Base-by-base conservation (phyloP, 2,113 vertebrate genomes). In the Emydura subglobosa region DNA sequence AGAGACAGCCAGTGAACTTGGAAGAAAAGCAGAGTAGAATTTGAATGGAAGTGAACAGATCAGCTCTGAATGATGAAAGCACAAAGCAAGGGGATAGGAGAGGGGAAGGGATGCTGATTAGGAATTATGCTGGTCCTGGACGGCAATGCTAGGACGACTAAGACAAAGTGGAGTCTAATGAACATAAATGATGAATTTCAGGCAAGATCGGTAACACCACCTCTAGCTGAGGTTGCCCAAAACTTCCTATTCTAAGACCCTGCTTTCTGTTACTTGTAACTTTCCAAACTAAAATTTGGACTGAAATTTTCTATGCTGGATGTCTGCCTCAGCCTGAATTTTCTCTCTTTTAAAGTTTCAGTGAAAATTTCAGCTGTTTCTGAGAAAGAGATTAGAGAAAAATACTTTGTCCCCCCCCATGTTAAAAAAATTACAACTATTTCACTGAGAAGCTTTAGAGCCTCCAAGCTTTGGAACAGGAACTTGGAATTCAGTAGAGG, bases 361-460 rank as follows among this genome's bases (percentile, higher is more conserved):
- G 34, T 12, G 50, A 76, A 82, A 89, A 74, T 17, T 34, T 39
- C 17, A 5, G 42, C 47, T 17, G 13, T 79, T 49, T 49, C 76
- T 79, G 76, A 79, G 76, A 1, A 0, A 47, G 50, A 89, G 68
- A 91, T 88, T 74, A 83, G 57, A 94, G 82, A 87, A 94, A 90
- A 88, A 55, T 0, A 54, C 57, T 87, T 61, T 91, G 49, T 84
- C 74, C 82, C 53, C 44, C 54, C 39, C 57, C 47, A 39, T 80
- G 76, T 49, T 79, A 34, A 79, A 86, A 89, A 87, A 59, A 51
- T 25, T 9, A 55, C 53, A 29, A 44, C 51, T 39, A 65, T 44
- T 90, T 83, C 17, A 55, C 86, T 34, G n/a, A 79, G 91, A 96
- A 95, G 49, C 65, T 94, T 83, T 94, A 86, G 78, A 12, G 0